A percentile compares a stretch with the other conserved stretches of the same genome.
These are phyloP conservation scores for Eustalomyia histrio DNA, from an alignment of 2,888 invertebrate genomes.

Conservation along the genomic window DNA sequence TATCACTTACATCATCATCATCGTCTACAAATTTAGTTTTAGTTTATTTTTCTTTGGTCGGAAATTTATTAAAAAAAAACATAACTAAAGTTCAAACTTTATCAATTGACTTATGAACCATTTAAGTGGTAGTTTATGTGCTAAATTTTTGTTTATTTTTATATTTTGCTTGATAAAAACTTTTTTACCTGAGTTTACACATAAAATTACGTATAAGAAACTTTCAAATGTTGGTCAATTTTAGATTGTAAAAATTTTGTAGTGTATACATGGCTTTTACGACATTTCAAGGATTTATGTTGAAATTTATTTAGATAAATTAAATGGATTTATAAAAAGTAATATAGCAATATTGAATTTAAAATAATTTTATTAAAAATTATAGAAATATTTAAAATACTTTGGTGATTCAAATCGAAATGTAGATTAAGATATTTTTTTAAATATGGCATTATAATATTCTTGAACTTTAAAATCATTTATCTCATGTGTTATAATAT, in stretches of 20 bases:
- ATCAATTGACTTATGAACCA: constrained; percentile 60
- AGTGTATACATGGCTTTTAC: constrained; percentile 45
- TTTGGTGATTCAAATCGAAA: too few species aligned
- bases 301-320: constrained; percentile 20
- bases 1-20: too few species aligned
- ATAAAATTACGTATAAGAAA: constrained; percentile 48
- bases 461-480: too few species aligned
- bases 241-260: constrained; percentile 23
- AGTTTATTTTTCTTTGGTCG: constrained; percentile 15
- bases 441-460: too few species aligned
- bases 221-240: constrained; percentile 49
- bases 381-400: too few species aligned
- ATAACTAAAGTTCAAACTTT: constrained; percentile 60
- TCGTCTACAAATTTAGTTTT: neutral
- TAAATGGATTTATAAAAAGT: neutral
- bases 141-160: constrained; percentile 11
- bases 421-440: too few species aligned
- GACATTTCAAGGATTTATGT: constrained; percentile 57
- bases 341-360: too few species aligned
- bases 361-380: too few species aligned
- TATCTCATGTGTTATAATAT: too few species aligned
- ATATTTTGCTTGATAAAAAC: constrained; percentile 30
- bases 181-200: constrained; percentile 54
- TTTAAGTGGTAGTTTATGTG: constrained; percentile 44
- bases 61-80: constrained; percentile 21